phyloP scores from a whole-genome alignment of 1,140 invertebrate species.

The Leptoteleia sp. region DNA sequence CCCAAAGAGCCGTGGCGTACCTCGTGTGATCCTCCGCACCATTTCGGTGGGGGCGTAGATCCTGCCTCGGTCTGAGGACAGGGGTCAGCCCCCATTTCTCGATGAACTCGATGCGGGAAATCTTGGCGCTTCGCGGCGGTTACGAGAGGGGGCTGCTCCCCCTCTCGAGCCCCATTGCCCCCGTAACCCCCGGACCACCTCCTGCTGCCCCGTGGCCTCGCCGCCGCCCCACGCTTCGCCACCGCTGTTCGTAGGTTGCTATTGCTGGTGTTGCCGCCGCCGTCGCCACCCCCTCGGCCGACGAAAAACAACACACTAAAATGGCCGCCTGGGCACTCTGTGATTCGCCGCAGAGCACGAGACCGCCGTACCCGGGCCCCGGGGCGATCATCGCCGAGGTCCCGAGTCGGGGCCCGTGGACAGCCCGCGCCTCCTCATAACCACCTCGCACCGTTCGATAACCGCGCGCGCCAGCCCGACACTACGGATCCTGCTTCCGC shows the following conservation, averaged over 20 bases:
- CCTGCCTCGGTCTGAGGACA: constrained; percentile 96
- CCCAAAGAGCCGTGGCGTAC: constrained; percentile 28
- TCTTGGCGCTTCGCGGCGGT: constrained; percentile 86
- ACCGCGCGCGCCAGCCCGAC: too few species aligned
- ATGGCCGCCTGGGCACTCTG: constrained; percentile 61
- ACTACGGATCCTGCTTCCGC: too few species aligned
- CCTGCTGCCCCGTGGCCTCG: constrained; percentile 72
- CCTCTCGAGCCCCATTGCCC: constrained; percentile 80
- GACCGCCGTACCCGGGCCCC: constrained; percentile 37
- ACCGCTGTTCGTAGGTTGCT: constrained; percentile 39
- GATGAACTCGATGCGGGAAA: constrained; percentile 96
- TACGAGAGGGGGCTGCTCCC: constrained; percentile 81
- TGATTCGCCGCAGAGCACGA: constrained; percentile 25
- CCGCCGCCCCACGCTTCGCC: constrained; percentile 57
- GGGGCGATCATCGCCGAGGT: constrained; percentile 36
- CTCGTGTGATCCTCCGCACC: constrained; percentile 83
- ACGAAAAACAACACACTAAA: constrained; percentile 68
- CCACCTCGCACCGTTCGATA: too few species aligned
- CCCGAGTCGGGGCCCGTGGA: constrained; percentile 27
- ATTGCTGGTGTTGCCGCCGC: constrained; percentile 30
- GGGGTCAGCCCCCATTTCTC: constrained; percentile 97
- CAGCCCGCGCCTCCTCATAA: constrained; percentile 21
- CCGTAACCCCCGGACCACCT: constrained; percentile 75
- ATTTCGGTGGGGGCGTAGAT: constrained; percentile 87
- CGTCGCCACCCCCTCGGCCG: constrained; percentile 49